Base-by-base conservation (phyloP, 2,888 invertebrate genomes). In the Lymantria monacha region DNA sequence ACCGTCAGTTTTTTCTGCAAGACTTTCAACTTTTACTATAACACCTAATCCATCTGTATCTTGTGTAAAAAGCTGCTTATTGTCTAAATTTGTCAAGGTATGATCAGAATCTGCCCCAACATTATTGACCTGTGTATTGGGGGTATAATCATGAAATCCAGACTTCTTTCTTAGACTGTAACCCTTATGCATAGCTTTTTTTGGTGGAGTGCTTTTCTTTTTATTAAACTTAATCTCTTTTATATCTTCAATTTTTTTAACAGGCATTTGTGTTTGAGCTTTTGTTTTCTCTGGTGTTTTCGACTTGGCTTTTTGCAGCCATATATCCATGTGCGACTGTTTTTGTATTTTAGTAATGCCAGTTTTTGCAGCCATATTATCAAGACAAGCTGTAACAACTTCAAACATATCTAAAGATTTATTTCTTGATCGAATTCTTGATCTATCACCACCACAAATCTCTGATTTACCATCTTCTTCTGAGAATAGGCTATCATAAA, bases 291-390 rank as follows among this genome's bases (percentile, higher is more conserved):
- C 91, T 46, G 91, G 91, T 0, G 91, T 90, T 69, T 90, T 91
- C 0, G 91, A 88, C 56, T 92, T 92, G 0, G 92, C 91, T 72
- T 92, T 92, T 46, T 89, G 87, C 8, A 92, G 68, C 92, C 92
- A 92, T 41, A 86, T 76, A 51, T 92, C 92, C 92, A 92, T 92
- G 51, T 92, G 91, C 0, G 91, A 89, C 61, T 92, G 92, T 51
- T 73, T 85, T 67, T 90, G 87, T 9, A 91, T 89, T 63, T 84
- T 88, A 0, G 84, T 84, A n/a, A 87, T 87, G 30, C 91, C 91
- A 30, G 88, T 85, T 72, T 90, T 91, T 2, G 90, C 89, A 0
- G 88, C 91, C 84, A 92, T 91, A 57, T 88, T 87, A 53, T 91
- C 91, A 0, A 91, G 72, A 51, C 91, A 91, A 1, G 91, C 91